A percentile compares a stretch with the other conserved stretches of the same genome.
Evolutionary conservation across 2,888 invertebrate species (phyloP).

Genomic region (Sphaeridia pumilis): DNA sequence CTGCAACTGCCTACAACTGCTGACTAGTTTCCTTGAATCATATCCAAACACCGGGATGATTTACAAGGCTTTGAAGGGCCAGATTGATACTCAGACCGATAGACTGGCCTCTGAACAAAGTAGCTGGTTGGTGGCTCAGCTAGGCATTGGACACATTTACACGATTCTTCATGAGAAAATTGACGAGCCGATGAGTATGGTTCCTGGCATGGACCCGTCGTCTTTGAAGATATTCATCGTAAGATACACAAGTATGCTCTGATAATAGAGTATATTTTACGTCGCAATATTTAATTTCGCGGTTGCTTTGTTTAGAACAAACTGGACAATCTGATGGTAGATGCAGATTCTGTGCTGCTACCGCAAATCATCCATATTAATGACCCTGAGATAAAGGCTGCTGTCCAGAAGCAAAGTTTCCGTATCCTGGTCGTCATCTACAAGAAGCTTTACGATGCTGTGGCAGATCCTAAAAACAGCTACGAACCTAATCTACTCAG

Average conservation of each 20-base stretch:
- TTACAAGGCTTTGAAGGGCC: constrained; percentile 50
- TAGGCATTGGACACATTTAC: constrained; percentile 84
- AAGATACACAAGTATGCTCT: constrained; percentile 24
- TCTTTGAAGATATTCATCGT: constrained; percentile 65
- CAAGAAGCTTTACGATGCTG: constrained; percentile 67
- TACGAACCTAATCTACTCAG: constrained; percentile 43
- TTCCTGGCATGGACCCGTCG: constrained; percentile 78
- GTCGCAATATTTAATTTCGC: too few relatives aligned
- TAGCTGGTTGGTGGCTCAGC: constrained; percentile 80
- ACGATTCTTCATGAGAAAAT: constrained; percentile 75
- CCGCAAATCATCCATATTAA: constrained; percentile 61
- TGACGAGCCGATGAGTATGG: constrained; percentile 58
- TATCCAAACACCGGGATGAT: constrained; percentile 24
- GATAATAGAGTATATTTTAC: background rate
- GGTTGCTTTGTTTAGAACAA: constrained; percentile 54
- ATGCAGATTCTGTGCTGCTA: constrained; percentile 69
- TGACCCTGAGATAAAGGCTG: constrained; percentile 47
- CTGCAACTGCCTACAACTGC: constrained; percentile 26
- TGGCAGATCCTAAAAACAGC: constrained; percentile 63
- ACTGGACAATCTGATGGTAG: constrained; percentile 71
- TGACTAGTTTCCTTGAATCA: constrained; percentile 18
- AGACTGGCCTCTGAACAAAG: constrained; percentile 93
- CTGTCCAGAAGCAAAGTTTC: constrained; percentile 67
- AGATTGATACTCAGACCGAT: constrained; percentile 90
- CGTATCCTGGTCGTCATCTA: constrained; percentile 82